A percentile compares a stretch with the other conserved stretches of the same genome.
Conservation (phyloP, 2,113 vertebrate genomes). For the Chaetodon auriga region DNA sequence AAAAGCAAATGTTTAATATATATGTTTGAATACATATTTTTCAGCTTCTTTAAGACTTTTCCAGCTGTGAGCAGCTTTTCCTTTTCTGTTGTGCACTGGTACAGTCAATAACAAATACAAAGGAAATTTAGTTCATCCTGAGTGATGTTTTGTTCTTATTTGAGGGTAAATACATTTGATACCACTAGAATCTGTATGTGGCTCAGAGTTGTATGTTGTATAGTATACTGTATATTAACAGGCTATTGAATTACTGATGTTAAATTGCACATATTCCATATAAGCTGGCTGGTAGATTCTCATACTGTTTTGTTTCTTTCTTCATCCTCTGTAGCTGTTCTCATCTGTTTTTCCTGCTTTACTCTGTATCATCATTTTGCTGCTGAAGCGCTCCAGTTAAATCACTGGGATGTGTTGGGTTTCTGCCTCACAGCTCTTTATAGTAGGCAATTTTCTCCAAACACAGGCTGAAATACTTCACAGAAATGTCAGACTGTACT, state of each 20-base stretch:
- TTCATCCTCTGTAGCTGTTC: background rate
- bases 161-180: background rate
- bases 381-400: background rate
- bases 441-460: slow-evolving; percentile 7
- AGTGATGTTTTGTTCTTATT: no score
- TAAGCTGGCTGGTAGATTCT: background rate
- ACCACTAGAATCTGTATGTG: background rate
- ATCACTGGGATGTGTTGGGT: background rate
- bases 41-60: background rate
- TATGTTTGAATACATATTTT: background rate
- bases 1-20: background rate
- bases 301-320: background rate
- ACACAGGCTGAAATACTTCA: slow-evolving; percentile 2
- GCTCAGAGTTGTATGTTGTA: background rate
- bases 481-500: background rate
- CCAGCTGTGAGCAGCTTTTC: background rate
- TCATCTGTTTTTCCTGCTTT: background rate
- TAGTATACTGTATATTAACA: background rate
- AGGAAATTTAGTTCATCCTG: background rate
- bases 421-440: slow-evolving; percentile 6
- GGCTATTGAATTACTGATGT: background rate
- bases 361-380: slow-evolving; percentile 1
- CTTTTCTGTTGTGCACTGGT: background rate
- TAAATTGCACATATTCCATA: slow-evolving; percentile 1
- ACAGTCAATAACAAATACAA: background rate